A percentile compares a stretch with the other conserved stretches of the same genome.
These are phyloP conservation scores for Myrmecobius fasciatus DNA, from an alignment of 2,113 vertebrate genomes.

Conservation along the genomic window DNA sequence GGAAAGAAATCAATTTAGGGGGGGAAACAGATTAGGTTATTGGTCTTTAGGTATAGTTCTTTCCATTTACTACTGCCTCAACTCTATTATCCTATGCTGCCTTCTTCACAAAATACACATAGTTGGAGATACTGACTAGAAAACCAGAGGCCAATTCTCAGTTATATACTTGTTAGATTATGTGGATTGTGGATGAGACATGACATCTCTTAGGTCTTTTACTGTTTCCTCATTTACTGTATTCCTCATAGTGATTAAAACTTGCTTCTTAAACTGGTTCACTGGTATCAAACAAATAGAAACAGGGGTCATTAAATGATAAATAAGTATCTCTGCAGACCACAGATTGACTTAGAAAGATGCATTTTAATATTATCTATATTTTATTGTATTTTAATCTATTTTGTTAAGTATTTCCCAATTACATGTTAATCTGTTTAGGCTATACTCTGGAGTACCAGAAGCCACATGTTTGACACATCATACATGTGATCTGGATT, in stretches of 20 bases:
- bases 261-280: too few species aligned
- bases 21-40: not conserved
- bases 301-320: not conserved
- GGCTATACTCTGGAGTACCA: not conserved
- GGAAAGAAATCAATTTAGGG: not conserved
- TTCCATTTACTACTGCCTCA: not conserved
- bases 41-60: not conserved
- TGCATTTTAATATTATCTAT: not conserved
- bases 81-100: not conserved
- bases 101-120: not conserved
- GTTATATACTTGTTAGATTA: not conserved
- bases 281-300: too few species aligned
- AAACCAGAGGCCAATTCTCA: not conserved
- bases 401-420: not conserved
- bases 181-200: not conserved
- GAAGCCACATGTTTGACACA: not conserved
- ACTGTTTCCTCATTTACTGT: too few species aligned
- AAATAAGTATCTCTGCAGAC: not conserved
- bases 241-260: too few species aligned
- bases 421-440: not conserved
- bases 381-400: not conserved
- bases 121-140: not conserved
- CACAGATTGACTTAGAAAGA: not conserved
- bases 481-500: not conserved
- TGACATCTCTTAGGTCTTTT: not conserved